Base-by-base conservation (phyloP, 30 jellyfish, hydroid and myxozoan genomes). In the Chironex yamaguchii region DNA sequence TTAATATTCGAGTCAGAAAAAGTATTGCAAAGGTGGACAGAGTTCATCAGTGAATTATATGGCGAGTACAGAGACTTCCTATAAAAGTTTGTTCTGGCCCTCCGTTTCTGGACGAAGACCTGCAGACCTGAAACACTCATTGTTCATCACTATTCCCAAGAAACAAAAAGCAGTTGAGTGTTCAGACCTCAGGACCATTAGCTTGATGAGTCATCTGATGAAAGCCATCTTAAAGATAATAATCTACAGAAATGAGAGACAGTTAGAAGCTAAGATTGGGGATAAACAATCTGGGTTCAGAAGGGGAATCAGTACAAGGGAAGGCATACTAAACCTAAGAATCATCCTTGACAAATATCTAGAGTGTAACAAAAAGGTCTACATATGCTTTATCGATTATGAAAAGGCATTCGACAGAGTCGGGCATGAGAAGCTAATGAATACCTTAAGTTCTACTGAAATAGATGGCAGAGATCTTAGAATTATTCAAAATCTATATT, bases 101-200 rank as follows among this genome's bases (percentile, higher is more conserved):
- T 71, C 36, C 34, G 29, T 34, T 13, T 34, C 33, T 17, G 85
- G 85, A 11, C 21, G 0, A 34, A 9, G 28, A 23, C 79, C 85
- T 14, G 23, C 14, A 13, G 85, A 71, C 21, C 29, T 32, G 24
- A 71, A 24, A 21, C 32, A 71, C 9, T 35, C 85, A 36, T n/a
- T 71, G 4, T 34, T 71, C 34, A 29, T 71, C 27, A 36, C 79
- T 23, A 28, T 71, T 2, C 85, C 71, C 36, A 71, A 70, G 85
- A 71, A 71, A 32, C 85, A 22, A 36, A 71, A 36, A 13, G 78
- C 78, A 20, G 27, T 14, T 34, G 85, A 71, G 29, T 71, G 85
- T 36, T 22, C 76, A 36, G 76, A 0, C 4, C 85, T 34, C 53
- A 35, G 76, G 25, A 71, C 78, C 17, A 22, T 71, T 22, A 71